A percentile compares a stretch with the other conserved stretches of the same genome.
These are phyloP conservation scores for Sceloporus tristichus DNA, from an alignment of 2,113 vertebrate genomes.

Conservation along the genomic window DNA sequence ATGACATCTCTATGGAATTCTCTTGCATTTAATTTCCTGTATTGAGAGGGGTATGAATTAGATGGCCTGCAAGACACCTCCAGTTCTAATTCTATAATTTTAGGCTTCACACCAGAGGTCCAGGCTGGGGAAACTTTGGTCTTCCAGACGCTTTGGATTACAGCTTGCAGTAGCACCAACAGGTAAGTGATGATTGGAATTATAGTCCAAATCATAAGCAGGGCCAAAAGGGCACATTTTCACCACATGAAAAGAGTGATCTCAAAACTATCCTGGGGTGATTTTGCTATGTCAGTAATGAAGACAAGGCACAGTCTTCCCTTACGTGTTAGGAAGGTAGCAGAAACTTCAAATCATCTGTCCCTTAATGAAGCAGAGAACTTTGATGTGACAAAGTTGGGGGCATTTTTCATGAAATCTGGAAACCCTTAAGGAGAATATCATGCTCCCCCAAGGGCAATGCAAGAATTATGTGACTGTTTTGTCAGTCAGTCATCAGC, in stretches of 20 bases:
- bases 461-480: background rate
- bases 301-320: background rate
- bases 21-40: background rate
- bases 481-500: constrained; percentile 2
- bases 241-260: background rate
- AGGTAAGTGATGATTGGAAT: no score
- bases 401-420: background rate
- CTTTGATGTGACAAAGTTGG: background rate
- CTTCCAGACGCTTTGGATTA: no score
- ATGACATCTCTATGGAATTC: background rate
- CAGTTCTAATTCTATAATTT: background rate
- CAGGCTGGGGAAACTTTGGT: no score
- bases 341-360: no score
- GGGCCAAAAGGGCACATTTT: background rate
- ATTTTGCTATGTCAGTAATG: background rate
- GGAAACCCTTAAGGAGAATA: constrained; percentile 3
- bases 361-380: background rate
- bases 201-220: no score
- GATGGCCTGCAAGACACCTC: background rate
- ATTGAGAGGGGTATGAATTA: background rate
- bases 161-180: no score
- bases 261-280: background rate
- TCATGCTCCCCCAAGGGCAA: constrained; percentile 10
- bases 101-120: background rate
- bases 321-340: background rate